Evolutionary conservation across 2,797 vertebrate species (phyloP).

Genomic region (Scyliorhinus canicula): DNA sequence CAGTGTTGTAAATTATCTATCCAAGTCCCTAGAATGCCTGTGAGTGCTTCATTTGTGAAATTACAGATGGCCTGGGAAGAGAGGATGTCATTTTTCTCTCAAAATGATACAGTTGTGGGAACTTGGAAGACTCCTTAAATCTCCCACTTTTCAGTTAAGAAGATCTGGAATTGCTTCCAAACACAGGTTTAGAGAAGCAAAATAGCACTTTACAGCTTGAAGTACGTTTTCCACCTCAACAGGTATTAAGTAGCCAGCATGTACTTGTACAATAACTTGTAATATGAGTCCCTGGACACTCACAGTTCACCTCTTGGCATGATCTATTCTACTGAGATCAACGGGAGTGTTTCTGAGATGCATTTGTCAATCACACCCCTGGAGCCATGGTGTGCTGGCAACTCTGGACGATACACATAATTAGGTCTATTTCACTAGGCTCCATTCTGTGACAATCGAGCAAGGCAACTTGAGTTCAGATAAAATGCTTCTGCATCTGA

Average conservation of each 20-base stretch:
- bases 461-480: not conserved
- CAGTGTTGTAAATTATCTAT: not conserved
- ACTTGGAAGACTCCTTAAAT: not conserved
- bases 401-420: not conserved
- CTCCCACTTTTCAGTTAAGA: not conserved
- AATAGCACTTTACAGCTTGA: not conserved
- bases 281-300: not conserved
- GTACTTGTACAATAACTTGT: not conserved
- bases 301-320: not conserved
- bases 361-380: not conserved
- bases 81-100: not conserved
- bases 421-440: not conserved
- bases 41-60: not conserved
- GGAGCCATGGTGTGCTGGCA: not conserved
- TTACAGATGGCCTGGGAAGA: not conserved
- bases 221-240: not conserved
- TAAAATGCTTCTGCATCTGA: not conserved
- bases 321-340: not conserved
- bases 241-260: not conserved
- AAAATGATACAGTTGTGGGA: not conserved
- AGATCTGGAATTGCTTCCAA: not conserved
- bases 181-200: not conserved
- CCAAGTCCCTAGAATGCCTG: not conserved
- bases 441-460: not conserved
- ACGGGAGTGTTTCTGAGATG: not conserved